Base-by-base conservation (phyloP, 2,113 vertebrate species). In the Mohoua ochrocephala region DNA sequence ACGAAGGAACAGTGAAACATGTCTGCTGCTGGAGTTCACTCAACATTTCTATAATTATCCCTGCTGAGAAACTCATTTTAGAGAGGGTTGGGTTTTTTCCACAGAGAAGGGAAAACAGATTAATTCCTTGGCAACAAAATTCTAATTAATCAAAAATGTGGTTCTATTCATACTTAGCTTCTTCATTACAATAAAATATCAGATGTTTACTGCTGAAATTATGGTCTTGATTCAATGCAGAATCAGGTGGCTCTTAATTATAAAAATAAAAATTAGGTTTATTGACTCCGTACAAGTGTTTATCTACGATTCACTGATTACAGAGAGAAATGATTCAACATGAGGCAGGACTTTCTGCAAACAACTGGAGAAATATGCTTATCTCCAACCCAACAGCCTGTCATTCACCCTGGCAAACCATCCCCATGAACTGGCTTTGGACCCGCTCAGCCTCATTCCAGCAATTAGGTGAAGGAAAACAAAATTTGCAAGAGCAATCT, bases 121-220 rank as follows among this genome's bases (percentile, higher is more conserved):
- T 97, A 97, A 98, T 96, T 96, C 87, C 96, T 95, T 98, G 96
- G 97, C 97, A 98, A 96, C 96, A 97, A 97, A 97, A 97, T 96
- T 95, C 89, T 97, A 96, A 97, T 97, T 97, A 98, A 98, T 97
- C 92, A 98, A 95, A 98, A 93, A 77, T 71, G 33, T 60, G 71
- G 44, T 67, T 92, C 78, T 89, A 94, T 96, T 96, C 95, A 96
- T 83, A 95, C 45, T 80, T 88, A 77, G 88, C 79, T 87, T 97
- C 89, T 92, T 93, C 91, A 92, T 93, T 85, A 82, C 35, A 82
- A 78, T 74, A 80, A 97, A 97, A 89, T 82, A 86, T 93, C 73
- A 94, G 91, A 75, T 94, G 71, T 97, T 89, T 93, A 76, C 89
- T 89, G 50, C 21, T 81, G 68, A 95, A 97, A 97, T 91, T 86